phyloP scores from a whole-genome alignment of 2,113 vertebrate species.

The Labeo catla region DNA sequence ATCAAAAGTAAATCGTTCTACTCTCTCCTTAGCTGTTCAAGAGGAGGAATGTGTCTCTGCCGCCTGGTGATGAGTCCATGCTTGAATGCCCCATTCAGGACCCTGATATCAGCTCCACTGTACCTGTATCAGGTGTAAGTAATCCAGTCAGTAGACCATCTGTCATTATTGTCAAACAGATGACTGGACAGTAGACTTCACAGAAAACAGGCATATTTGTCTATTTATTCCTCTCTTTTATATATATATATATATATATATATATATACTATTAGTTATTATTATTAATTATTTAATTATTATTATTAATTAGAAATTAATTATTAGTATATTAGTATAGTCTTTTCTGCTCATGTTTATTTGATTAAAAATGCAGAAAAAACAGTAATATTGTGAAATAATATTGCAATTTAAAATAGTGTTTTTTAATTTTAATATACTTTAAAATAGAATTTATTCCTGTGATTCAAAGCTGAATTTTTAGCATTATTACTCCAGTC shows the following conservation, averaged over 20 bases:
- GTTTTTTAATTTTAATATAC: neutral
- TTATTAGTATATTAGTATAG: no score
- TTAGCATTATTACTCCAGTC: no score
- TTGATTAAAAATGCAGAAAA: neutral
- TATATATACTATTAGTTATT: no score
- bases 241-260: no score
- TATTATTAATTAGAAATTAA: no score
- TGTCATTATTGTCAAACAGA: neutral
- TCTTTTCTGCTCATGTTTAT: no score
- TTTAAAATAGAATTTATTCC: neutral
- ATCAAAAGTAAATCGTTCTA: neutral
- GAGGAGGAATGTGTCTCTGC: conserved; percentile 86
- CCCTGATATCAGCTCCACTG: conserved; percentile 90
- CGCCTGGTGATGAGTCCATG: conserved; percentile 86
- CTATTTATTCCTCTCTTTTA: neutral
- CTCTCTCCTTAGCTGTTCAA: conserved; percentile 84
- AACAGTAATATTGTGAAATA: neutral
- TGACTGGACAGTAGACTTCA: neutral
- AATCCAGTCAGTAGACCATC: neutral
- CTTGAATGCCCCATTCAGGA: conserved; percentile 90
- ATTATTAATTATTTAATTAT: no score
- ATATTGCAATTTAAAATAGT: neutral
- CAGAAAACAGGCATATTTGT: neutral
- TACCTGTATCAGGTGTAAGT: conserved; percentile 85
- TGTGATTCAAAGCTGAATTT: neutral